Evolutionary conservation across 2,797 vertebrate species (phyloP).

Genomic region (Anisognathus igniventris): DNA sequence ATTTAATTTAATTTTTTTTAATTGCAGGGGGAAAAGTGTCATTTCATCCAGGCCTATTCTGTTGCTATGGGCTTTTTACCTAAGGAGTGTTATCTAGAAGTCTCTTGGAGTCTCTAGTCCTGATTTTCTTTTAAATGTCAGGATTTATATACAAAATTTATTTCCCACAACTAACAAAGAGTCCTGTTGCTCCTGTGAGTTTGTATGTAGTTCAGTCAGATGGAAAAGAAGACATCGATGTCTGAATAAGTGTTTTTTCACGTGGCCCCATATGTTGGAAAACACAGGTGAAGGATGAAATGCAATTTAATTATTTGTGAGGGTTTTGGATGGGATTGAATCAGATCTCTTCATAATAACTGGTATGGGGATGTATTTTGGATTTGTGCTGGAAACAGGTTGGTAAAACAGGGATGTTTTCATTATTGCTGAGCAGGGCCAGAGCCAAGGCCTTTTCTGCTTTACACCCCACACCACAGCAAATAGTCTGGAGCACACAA

Average conservation of each 20-base stretch:
- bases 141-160: not conserved
- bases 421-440: fast-evolving
- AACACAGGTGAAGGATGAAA: fast-evolving
- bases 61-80: not conserved
- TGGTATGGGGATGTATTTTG: not conserved
- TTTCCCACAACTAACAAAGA: not conserved
- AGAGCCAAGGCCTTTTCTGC: not conserved
- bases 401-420: not conserved
- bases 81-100: not conserved
- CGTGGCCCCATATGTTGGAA: not conserved
- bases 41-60: not conserved
- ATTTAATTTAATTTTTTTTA: not conserved
- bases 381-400: not conserved
- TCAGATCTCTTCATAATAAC: not conserved
- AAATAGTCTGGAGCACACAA: not conserved
- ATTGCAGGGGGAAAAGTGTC: fast-evolving
- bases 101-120: not conserved
- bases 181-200: not conserved
- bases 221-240: not conserved
- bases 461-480: fast-evolving
- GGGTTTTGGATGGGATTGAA: not conserved
- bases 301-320: not conserved
- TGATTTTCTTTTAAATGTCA: not conserved
- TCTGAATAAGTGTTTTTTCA: not conserved
- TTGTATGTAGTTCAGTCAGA: not conserved